Percentiles rank a stretch among this genome's conserved stretches.
These are phyloP conservation scores for Drosophila tristis DNA, from an alignment of 1,140 invertebrate species.

Conservation along the genomic window DNA sequence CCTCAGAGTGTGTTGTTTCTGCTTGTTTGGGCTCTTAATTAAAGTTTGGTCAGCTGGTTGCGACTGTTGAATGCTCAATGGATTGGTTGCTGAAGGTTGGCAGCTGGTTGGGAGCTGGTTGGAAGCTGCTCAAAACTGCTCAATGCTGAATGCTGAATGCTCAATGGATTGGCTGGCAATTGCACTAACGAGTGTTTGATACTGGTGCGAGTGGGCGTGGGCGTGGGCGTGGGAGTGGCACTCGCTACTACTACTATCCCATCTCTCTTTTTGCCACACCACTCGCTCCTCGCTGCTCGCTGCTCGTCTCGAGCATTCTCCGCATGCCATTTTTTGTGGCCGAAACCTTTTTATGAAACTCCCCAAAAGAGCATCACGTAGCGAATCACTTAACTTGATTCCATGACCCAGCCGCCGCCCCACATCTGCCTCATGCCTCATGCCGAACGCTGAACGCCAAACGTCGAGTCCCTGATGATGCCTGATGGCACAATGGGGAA, in stretches of 20 bases:
- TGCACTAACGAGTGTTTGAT: constrained; percentile 10
- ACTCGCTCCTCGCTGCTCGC: neutral
- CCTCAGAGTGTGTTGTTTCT: constrained; percentile 4
- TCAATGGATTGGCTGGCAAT: constrained; percentile 25
- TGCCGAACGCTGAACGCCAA: neutral
- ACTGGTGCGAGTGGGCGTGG: neutral
- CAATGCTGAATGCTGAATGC: constrained; percentile 28
- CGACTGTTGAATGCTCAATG: constrained; percentile 32
- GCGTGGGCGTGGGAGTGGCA: too few species aligned
- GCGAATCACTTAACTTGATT: constrained; percentile 83
- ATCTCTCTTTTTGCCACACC: neutral
- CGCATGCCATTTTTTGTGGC: constrained; percentile 19
- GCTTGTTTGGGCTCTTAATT: constrained; percentile 61
- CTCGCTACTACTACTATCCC: too few species aligned
- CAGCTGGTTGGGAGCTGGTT: constrained; percentile 1
- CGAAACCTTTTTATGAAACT: constrained; percentile 32
- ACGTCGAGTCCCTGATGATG: constrained; percentile 6
- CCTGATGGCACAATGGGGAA: constrained; percentile 59
- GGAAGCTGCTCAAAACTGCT: too few species aligned
- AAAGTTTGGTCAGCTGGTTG: constrained; percentile 73
- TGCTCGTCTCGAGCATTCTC: constrained; percentile 22
- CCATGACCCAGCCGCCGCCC: constrained; percentile 21
- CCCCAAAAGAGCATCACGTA: constrained; percentile 77
- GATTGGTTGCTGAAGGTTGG: constrained; percentile 23
- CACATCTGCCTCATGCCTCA: neutral